Base-by-base conservation (phyloP, 1,140 invertebrate species). In the Periplaneta americana region DNA sequence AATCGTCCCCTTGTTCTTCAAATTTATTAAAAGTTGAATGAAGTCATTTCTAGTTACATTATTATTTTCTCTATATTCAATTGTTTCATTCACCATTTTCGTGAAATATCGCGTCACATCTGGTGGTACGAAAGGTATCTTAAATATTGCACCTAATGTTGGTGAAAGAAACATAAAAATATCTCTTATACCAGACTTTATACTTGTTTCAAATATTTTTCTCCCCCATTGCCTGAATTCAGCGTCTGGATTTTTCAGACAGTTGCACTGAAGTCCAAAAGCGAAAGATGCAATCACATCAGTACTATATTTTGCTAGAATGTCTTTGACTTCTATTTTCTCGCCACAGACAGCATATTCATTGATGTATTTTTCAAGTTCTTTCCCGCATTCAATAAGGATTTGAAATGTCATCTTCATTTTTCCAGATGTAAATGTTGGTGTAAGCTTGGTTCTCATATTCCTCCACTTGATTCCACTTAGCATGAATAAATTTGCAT, bases 201-300 rank as follows among this genome's bases (percentile, higher is more conserved):
- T 0, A 78, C 48, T 85, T 18, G 76, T 86, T 85, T 85, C 86
- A 85, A 80, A 86, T 84, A 84, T 86, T 85, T 77, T 77, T 28
- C 85, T 85, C 0, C 90, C 89, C 84, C 91, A 89, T 48, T 85
- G 80, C 48, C 87, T 86, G 83, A 92, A 92, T 82, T 90, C 87
- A 66, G 90, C 88, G n/a, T 89, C 83, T 4, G 88, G 86, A 84
- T 89, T 84, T 32, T 84, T 85, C 82, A 92, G 87, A 15, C 88
- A 89, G 82, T 91, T 88, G 32, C 89, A 89, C 74, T 91, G 88
- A 6, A 92, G 85, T 18, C 92, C 92, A 85, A 92, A 92, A 33
- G 89, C 90, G 83, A 89, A 91, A 0, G 88, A 88, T 31, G 88
- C 89, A 11, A 92, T 92, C 5, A 91, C 89, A 83, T 92, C 91